Evolutionary conservation across 2,797 vertebrate genomes (phyloP), one percentile per base, ranked within the genome.

Genomic region (Harpagifer antarcticus): DNA sequence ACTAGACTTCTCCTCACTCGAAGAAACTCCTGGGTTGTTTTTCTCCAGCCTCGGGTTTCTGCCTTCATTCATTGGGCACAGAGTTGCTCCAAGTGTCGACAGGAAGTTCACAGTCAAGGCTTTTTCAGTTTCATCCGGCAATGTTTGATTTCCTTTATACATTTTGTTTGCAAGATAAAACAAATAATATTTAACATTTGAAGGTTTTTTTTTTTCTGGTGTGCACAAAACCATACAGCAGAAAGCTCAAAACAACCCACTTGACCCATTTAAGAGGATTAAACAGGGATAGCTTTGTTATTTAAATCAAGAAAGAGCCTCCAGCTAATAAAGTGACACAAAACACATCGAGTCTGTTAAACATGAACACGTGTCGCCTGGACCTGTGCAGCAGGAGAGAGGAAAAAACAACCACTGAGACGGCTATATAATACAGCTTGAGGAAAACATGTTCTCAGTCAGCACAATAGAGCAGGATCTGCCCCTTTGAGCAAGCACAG

Each of bases 361-460:
- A 90, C 1, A 3, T 73, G 84, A 87, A 88, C 88, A 87, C 27
- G 20, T 63, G 71, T 79, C 88, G n/a, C n/a, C n/a, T 12, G 58
- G 58, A 87, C 66, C 43, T 81, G 71, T 73, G 76, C 68, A 20
- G 81, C 50, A 42, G 59, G 16, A 23, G 44, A 43, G 59, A 3
- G 58, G 27, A 75, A 56, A 43, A 53, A 47, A 52, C 7, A 70
- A 73, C 47, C 47, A 50, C 48, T 23, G 64, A 82, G 75, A 69
- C 40, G 1, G 67, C 81, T 55, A 45, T 48, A 11, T 60, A 45
- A 72, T 50, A 63, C 76, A 67, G 87, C 84, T 88, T 0, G 86
- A 90, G 80, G 78, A 92, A 92, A 93, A 91, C 90, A 85, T 89
- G 88, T 86, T 86, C 83, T 77, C 79, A 47, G 86, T 87, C 81